Evolutionary conservation across 2,797 vertebrate species (phyloP), one percentile per base, ranked within the genome.

Genomic region (Lycodopsis pacificus): DNA sequence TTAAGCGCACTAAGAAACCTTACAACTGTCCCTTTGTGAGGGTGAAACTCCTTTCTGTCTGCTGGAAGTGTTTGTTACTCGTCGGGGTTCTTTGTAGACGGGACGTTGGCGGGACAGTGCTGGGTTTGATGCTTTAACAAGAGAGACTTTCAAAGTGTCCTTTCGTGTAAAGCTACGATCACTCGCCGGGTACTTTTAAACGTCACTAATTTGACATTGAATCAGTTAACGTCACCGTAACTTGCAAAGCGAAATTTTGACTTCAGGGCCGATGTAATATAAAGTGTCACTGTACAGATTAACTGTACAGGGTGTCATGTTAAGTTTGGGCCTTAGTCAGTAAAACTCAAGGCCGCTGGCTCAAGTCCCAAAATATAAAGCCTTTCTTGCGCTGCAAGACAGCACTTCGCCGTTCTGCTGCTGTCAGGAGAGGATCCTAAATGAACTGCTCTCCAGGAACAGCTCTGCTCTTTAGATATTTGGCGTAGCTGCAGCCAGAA

Each of bases 81-180:
- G 74, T 86, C 76, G 68, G 65, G 67, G 67, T 68, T 77, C 30
- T 66, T 54, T 63, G 70, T 72, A 64, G 80, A 77, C 65, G 76
- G 79, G 63, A 79, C 12, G 25, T 53, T 66, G 79, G 71, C 67
- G 48, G 80, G 76, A 48, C 76, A 73, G 79, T 40, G 79, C 72
- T 78, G 91, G 83, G 83, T 91, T 80, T 80, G 80, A 93, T 83
- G 92, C 91, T 93, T 92, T 91, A 94, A 88, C 77, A 42, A 77
- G 86, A 89, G 85, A 77, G 73, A 83, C 88, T 82, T 82, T 89
- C 64, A 76, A 92, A 93, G 92, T 94, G 89, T 91, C 88, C 88
- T 92, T 93, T 88, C 76, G 87, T 87, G 81, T 88, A 77, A 84
- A 86, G 75, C 77, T 67, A 73, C 20, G 76, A 87, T 90, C 68